These are phyloP conservation scores for Mormoops blainvillei DNA, from an alignment of 2,113 vertebrate genomes.

Conservation along the genomic window DNA sequence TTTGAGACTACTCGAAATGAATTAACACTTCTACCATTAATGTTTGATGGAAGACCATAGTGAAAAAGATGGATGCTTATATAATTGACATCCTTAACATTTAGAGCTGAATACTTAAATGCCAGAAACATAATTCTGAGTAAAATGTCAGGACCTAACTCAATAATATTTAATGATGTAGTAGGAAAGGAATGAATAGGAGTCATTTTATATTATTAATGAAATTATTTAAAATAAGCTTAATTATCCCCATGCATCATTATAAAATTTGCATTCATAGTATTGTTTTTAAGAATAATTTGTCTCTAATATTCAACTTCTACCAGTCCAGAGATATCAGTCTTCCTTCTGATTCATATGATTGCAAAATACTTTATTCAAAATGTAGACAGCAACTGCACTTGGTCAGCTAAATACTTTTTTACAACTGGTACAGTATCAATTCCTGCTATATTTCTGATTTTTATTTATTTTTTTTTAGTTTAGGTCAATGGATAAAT, in stretches of 20 bases:
- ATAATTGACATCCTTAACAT: conserved; percentile 82
- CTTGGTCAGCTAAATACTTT: not conserved
- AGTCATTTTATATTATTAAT: conserved; percentile 76
- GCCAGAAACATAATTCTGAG: conserved; percentile 80
- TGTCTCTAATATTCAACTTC: not conserved
- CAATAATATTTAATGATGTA: conserved; percentile 83
- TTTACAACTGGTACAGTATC: not conserved
- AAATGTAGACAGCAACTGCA: not conserved
- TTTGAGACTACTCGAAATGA: conserved; percentile 72
- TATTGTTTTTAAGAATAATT: conserved; percentile 61
- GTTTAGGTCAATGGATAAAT: not conserved
- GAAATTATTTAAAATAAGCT: conserved; percentile 71
- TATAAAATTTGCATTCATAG: conserved; percentile 64
- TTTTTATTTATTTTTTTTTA: not conserved
- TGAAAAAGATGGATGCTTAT: conserved; percentile 82
- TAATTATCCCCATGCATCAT: conserved; percentile 70
- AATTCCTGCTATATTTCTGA: not conserved
- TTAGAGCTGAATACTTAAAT: conserved; percentile 80
- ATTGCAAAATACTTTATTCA: not conserved
- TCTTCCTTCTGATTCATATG: not conserved
- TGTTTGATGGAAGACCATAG: conserved; percentile 78
- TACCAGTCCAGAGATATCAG: not conserved
- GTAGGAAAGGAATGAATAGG: conserved; percentile 66
- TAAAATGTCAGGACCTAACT: conserved; percentile 81
- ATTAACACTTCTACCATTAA: conserved; percentile 78